Evolutionary conservation across 1,140 invertebrate genomes (phyloP), one percentile per base, ranked within the genome.

Genomic region (Cotesia chilonis): DNA sequence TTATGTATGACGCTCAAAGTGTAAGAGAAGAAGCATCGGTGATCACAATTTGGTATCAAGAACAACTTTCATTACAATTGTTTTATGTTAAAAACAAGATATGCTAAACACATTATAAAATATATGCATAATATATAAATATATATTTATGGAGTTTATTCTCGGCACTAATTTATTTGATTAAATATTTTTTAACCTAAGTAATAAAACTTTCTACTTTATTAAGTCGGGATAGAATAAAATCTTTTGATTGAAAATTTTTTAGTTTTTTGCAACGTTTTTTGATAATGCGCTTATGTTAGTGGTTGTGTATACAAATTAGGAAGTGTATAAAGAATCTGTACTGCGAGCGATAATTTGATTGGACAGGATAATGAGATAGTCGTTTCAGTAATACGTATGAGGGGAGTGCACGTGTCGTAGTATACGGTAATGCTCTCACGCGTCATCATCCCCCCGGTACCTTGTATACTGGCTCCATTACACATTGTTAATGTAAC

Each of bases 351-450:
- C 28, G 51, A 77, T 81, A 81, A 83, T 84, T 81, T 77, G 74
- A 77, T 70, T 63, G 71, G 82, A 84, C 82, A 82, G 71, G 77
- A 82, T 84, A 84, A 84, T 80, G 79, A 83, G 77, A 78, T 78
- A 77, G 74, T 82, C 78, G 77, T 81, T 82, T 81, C 71, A 68
- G 74, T 72, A 59, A 17, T 47, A 47, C 41, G 41, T 47, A 47
- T 47, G 41, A 47, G 41, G 41, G 41, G 41, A 47, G 41, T 47
- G 6, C 41, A 47, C 41, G 41, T 47, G 41, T 47, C 37, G 63
- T 71, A 57, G 63, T 74, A 76, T 76, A 76, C 71, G 75, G 74
- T 72, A 28, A 59, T 60, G 9, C 70, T 68, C 73, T 75, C 75
- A 75, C 73, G 73, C 73, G 78, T 57, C 60, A 61, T 61, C 60